Evolutionary conservation across 2,888 invertebrate species (phyloP), one percentile per base, ranked within the genome.

Genomic region (Chaetoderma sp.): DNA sequence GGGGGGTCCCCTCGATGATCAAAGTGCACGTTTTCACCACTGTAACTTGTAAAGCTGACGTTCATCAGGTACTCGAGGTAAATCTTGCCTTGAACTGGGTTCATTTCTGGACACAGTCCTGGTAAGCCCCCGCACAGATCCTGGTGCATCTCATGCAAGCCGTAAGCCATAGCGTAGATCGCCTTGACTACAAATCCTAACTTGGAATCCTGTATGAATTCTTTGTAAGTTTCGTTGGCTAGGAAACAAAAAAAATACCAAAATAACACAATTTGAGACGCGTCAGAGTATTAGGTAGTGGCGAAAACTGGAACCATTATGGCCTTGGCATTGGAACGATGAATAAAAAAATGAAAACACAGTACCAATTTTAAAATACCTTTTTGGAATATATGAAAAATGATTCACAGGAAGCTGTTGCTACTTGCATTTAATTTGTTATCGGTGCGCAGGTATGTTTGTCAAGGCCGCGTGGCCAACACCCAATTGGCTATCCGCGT

Each of bases 101-200:
- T 86, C 88, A 93, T 90, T 72, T 90, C 90, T 10, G 89, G 87
- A 84, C 93, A 93, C 42, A 90, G 84, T 21, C 91, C 85, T 6
- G 67, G 52, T 4, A 83, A 82, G 42, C 86, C 85, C 61, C 82
- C 81, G 82, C 93, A 93, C 61, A 90, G 81, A 68, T 90, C 90
- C 74, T 88, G 87, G 70, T 91, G 90, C 91, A 93, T 91, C 76
- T 89, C 89, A 82, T 92, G 91, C 56, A 93, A 87, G 8, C 91
- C 93, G 81, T 91, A 89, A 6, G 93, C 93, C 86, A 93, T 90
- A 2, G 92, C 91, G 86, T 91, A 91, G 72, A 93, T 90, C 2
- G 93, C 92, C 84, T 93, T 93, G 79, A 92, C 91, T 42, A 93
- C 92, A 82, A 93, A 92, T 73, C 92, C 92, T 83, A 93, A 89